Evolutionary conservation across 2,888 invertebrate genomes (phyloP).

Genomic region (Cephonodes hylas): DNA sequence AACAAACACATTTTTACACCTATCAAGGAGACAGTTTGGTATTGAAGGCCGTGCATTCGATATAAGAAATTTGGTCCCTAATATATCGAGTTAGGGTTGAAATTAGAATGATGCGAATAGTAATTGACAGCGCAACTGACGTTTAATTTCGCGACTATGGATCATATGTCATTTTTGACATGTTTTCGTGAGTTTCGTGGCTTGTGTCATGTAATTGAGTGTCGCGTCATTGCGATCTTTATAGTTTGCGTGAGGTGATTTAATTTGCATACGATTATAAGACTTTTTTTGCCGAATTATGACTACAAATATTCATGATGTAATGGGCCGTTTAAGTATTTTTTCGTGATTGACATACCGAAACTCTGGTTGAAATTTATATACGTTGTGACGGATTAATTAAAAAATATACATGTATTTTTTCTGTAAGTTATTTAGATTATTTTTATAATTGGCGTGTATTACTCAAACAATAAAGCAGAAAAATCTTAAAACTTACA

Average conservation of each 20-base stretch:
- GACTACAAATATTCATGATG: conserved; percentile 29
- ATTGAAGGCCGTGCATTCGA: not conserved
- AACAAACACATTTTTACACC: conserved; percentile 47
- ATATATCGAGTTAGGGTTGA: not conserved
- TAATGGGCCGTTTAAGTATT: not conserved
- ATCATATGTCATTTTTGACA: conserved; percentile 4
- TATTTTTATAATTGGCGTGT: too few relatives aligned
- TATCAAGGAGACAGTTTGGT: conserved; percentile 42
- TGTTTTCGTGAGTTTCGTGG: conserved; percentile 8
- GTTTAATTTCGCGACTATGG: not conserved
- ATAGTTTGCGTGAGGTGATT: conserved; percentile 20
- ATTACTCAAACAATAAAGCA: too few relatives aligned
- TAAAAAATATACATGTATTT: not conserved
- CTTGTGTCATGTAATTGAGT: conserved; percentile 28
- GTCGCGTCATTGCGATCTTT: conserved; percentile 25
- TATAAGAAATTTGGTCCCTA: not conserved
- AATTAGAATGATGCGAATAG: not conserved
- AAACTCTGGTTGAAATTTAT: not conserved
- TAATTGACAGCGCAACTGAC: not conserved
- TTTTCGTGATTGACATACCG: not conserved
- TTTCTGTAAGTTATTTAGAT: too few relatives aligned
- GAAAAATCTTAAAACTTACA: too few relatives aligned
- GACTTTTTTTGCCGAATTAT: conserved; percentile 23
- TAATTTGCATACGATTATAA: conserved; percentile 30
- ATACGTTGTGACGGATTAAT: not conserved